Base-by-base conservation (phyloP, 2,888 invertebrate genomes). In the Mesorhabditis spiculigera region DNA sequence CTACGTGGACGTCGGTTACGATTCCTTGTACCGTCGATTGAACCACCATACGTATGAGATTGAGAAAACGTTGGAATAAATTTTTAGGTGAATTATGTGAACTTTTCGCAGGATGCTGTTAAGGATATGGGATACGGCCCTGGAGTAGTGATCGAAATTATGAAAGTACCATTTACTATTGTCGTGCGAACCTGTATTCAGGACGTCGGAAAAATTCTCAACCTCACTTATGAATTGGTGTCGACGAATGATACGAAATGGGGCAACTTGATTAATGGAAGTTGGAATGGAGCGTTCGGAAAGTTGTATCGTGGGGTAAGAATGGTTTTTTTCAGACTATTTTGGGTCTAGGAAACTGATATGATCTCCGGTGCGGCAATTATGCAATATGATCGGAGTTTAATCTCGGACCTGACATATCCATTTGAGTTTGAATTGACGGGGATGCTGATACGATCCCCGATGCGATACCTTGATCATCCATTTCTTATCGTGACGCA, bases 331-430 rank as follows among this genome's bases (percentile, higher is more conserved):
- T n/a, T n/a, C n/a, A n/a, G n/a, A n/a, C n/a, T n/a, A n/a, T n/a
- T 67, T 28, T 3, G 41, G 16, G 4, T 65, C 58, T 50, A 81
- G 81, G 78, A 82, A 66, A 80, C 80, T 43, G 83, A 83, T 66
- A 78, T 83, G 62, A 68, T 83, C 8, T 82, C 78, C 1, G 83
- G 82, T 2, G 83, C 78, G n/a, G 79, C 82, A n/a, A 81, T 83
- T 10, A 79, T 83, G 78, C 76, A 81, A 62, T 79, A 77, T 68
- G 78, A 80, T 65, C 72, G 81, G 4, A 74, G 78, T 66, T 61
- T 75, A 3, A 76, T 79, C 42, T 72, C 78, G 2, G 81, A 81
- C 70, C 73, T 87, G 76, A 88, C 88, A 5, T 80, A 78, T 69
- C 82, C 82, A 1, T 81, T 83, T 65, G 76, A 81, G 67, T 81